Percentiles rank a stretch among this genome's conserved stretches.
Evolutionary conservation across 2,888 invertebrate species (phyloP).

Genomic region (Hemaris fuciformis): DNA sequence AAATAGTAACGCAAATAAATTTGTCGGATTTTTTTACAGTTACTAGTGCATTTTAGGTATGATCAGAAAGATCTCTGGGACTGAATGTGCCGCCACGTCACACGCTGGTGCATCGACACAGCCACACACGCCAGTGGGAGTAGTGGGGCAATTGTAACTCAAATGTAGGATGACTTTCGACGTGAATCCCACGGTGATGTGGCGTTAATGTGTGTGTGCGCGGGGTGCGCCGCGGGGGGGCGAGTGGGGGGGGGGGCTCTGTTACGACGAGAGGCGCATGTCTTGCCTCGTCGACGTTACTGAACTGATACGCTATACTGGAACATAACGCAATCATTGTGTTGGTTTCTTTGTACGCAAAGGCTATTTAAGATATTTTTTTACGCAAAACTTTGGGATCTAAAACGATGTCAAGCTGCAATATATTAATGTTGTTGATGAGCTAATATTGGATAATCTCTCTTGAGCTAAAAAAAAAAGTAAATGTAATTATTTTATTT

Average conservation of each 20-base stretch:
- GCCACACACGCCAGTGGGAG: too few species aligned
- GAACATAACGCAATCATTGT: background rate
- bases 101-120: background rate
- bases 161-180: too few species aligned
- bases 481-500: slow-evolving; percentile 59
- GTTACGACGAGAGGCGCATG: background rate
- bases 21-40: slow-evolving; percentile 52
- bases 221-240: too few species aligned
- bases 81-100: background rate
- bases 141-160: too few species aligned
- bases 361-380: slow-evolving; percentile 7
- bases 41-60: slow-evolving; percentile 46
- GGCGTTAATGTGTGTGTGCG: too few species aligned
- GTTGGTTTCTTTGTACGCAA: slow-evolving; percentile 3
- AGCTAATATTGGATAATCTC: slow-evolving; percentile 17
- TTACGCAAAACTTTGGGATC: slow-evolving; percentile 7
- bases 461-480: slow-evolving; percentile 43
- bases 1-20: slow-evolving; percentile 65
- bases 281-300: too few species aligned
- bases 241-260: too few species aligned
- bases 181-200: too few species aligned
- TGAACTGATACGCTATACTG: background rate
- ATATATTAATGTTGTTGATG: background rate
- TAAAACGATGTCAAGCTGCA: background rate
- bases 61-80: background rate